Base-by-base conservation (phyloP, 2,113 vertebrate species). In the Dromaius novaehollandiae region DNA sequence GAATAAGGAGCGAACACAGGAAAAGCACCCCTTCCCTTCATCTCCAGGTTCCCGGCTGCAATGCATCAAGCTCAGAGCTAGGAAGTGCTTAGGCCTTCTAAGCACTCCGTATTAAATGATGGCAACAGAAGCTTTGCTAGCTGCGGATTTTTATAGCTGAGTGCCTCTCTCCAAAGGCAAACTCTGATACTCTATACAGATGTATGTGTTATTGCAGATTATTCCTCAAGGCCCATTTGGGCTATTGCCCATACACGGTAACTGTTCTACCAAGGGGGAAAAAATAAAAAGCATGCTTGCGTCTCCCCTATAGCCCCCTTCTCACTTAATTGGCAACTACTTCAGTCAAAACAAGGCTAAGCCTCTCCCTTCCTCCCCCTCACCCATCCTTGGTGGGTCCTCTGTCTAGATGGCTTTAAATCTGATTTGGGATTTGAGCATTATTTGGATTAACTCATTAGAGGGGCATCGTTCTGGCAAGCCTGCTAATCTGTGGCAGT, bases 401-500 rank as follows among this genome's bases (percentile, higher is more conserved):
- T 95, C 93, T 95, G 95, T 90, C 96, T 97, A 94, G 96, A 96
- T 98, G 89, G 5, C 89, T 98, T 97, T 97, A 97, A 98, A 98
- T 98, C 96, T 98, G 98, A 98, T 98, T 98, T 97, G 98, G 97
- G 98, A 98, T 97, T 98, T 98, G 97, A 97, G 96, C 90, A 89
- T 97, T 98, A 98, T 97, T 98, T 98, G 98, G 98, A 98, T 98
- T 98, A 98, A 98, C 98, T 98, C 98, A 98, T 98, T 98, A 98
- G 98, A 78, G 17, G 92, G 96, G 96, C 96, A 98, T 92, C 51
- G 1, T 97, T 97, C 97, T 97, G 96, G 97, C 96, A 97, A 98
- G 93, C 87, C 95, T 79, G 96, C 97, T 98, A 98, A 98, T 98
- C 98, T 98, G 94, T 94, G 91, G 96, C 96, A 96, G 93, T 94